Evolutionary conservation across 2,113 vertebrate genomes (phyloP).

Genomic region (Pelmatolapia mariae): DNA sequence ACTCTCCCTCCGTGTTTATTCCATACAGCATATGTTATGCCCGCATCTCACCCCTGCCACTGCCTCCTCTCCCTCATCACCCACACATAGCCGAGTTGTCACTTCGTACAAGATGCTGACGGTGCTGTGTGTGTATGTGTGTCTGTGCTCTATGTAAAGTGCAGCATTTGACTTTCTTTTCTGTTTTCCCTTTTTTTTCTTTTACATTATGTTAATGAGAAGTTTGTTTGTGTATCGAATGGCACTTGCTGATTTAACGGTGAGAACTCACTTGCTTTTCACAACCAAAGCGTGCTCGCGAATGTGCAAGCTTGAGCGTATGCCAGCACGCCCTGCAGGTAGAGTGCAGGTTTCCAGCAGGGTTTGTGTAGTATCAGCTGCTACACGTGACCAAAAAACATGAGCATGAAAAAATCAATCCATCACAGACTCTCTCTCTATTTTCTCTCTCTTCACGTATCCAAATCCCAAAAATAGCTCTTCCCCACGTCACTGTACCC

Average conservation of each 20-base stretch:
- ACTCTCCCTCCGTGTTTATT: conserved; percentile 32
- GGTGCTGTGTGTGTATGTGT: background rate
- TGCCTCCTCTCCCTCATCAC: conserved; percentile 20
- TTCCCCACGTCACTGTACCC: conserved; percentile 28
- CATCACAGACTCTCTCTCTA: conserved; percentile 42
- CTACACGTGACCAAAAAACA: conserved; percentile 47
- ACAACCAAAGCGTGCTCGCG: background rate
- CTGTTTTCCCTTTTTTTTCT: background rate
- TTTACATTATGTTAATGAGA: background rate
- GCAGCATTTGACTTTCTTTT: background rate
- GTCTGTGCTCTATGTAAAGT: background rate
- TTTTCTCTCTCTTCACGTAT: conserved; percentile 40
- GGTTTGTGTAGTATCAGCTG: conserved; percentile 44
- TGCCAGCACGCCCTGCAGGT: conserved; percentile 34
- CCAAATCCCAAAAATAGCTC: conserved; percentile 48
- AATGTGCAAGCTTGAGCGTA: background rate
- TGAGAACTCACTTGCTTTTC: background rate
- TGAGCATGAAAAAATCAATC: conserved; percentile 38
- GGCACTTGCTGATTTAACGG: background rate
- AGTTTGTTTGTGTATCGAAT: background rate
- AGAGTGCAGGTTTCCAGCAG: conserved; percentile 21
- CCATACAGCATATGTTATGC: conserved; percentile 33
- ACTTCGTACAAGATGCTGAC: conserved; percentile 50
- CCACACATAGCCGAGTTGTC: conserved; percentile 41
- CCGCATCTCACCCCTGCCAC: conserved; percentile 34